Evolutionary conservation across 2,888 invertebrate species (phyloP), one percentile per base, ranked within the genome.

Genomic region (Lochmaea capreae): DNA sequence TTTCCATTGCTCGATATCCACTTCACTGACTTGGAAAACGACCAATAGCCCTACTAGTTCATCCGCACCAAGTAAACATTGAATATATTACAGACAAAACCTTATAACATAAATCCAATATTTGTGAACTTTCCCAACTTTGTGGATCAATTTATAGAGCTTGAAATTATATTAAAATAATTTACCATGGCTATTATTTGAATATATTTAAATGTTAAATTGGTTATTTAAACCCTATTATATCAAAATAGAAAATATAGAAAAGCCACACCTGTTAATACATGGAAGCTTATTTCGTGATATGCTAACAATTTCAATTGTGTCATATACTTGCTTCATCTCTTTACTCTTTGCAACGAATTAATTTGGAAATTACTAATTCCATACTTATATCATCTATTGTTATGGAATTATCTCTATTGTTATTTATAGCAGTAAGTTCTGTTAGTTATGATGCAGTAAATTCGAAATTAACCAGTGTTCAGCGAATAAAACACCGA

Each of bases 221-320:
- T 43, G 10, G 11, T 43, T 43, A 12, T 12, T 46, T 4, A 46
- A 46, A 14, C 11, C 11, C 46, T 46, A 12, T 12, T 11, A 46
- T 1, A 4, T 12, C 11, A 4, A 46, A 12, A 12, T 46, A 12
- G 1, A 46, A 10, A 43, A 14, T 46, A 11, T 11, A 12, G 46
- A 46, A 33, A 43, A 43, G 42, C 62, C 62, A 43, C 2, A 18
- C 18, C 62, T 42, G n/a, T 39, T 33, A 39, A 81, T 80, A 79
- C 77, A 78, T 81, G 80, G 76, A 79, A 76, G 79, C 81, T 79
- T 78, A 80, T 79, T 79, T 79, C 79, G 76, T 83, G 81, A 82
- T 83, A 83, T 81, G 82, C 81, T 83, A 82, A 83, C 83, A 83
- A 83, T 82, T 81, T 83, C 83, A 81, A 84, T 84, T 83, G 83